These are phyloP conservation scores for Oreochromis niloticus DNA, from an alignment of 2,113 vertebrate genomes.

Conservation along the genomic window DNA sequence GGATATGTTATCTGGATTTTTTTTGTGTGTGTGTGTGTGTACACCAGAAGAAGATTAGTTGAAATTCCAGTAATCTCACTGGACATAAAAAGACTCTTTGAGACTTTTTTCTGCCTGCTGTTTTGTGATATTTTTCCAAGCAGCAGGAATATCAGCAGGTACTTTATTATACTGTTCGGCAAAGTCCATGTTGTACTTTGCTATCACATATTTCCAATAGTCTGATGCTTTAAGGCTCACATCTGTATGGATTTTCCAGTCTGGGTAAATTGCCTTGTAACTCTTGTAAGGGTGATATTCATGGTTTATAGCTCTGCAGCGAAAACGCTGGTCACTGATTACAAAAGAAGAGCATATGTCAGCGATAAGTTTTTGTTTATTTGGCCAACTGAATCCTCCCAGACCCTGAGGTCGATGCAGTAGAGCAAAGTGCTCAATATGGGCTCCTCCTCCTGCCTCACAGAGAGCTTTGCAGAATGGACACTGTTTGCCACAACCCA, in stretches of 20 bases:
- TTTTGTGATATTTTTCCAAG: too few species aligned
- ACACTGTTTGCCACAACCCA: too few species aligned
- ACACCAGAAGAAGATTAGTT: too few species aligned
- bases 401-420: slow-evolving; percentile 55
- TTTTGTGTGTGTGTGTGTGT: too few species aligned
- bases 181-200: slow-evolving; percentile 47
- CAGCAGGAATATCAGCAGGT: too few species aligned
- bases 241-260: slow-evolving; percentile 68
- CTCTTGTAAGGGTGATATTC: neutral
- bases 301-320: fast-evolving
- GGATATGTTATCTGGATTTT: too few species aligned
- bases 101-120: too few species aligned
- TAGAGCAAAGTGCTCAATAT: slow-evolving; percentile 44
- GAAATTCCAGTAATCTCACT: too few species aligned
- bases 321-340: fast-evolving
- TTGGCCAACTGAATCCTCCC: fast-evolving
- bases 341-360: slow-evolving; percentile 42
- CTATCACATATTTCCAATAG: slow-evolving; percentile 70
- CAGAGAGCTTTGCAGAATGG: slow-evolving; percentile 41
- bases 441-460: slow-evolving; percentile 56
- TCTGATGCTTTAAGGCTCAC: slow-evolving; percentile 56
- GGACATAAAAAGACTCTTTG: too few species aligned
- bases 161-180: too few species aligned
- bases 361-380: neutral
- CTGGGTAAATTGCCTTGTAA: slow-evolving; percentile 44